A percentile compares a stretch with the other conserved stretches of the same genome.
Evolutionary conservation across 2,888 invertebrate genomes (phyloP).

Genomic region (Trichacis sp.): DNA sequence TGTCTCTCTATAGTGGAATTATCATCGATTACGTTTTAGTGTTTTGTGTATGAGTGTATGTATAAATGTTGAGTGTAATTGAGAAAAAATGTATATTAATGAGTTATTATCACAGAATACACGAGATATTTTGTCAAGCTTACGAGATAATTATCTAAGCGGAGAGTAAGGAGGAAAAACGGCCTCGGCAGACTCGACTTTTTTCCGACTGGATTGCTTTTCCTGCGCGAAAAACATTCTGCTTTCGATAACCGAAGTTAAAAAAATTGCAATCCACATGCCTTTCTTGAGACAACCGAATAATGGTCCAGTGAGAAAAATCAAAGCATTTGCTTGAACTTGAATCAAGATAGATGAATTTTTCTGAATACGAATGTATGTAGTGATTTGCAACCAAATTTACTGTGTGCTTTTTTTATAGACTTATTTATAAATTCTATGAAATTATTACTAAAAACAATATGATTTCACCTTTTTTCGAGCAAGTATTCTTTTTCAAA

Average conservation of each 20-base stretch:
- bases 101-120: slow-evolving; percentile 67
- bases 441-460: too few relatives aligned
- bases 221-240: background rate
- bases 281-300: too few relatives aligned
- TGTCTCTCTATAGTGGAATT: slow-evolving; percentile 46
- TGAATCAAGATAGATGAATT: too few relatives aligned
- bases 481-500: too few relatives aligned
- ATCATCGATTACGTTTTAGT: too few relatives aligned
- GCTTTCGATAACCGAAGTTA: background rate
- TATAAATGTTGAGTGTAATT: slow-evolving; percentile 25
- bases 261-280: background rate
- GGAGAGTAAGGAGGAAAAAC: slow-evolving; percentile 59
- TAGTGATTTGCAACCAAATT: too few relatives aligned
- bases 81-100: slow-evolving; percentile 50
- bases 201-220: background rate
- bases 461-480: too few relatives aligned
- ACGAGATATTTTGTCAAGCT: slow-evolving; percentile 66
- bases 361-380: too few relatives aligned
- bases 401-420: too few relatives aligned
- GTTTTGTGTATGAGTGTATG: slow-evolving; percentile 36
- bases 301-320: too few relatives aligned
- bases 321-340: too few relatives aligned
- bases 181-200: slow-evolving; percentile 43
- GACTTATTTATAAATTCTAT: too few relatives aligned
- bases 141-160: slow-evolving; percentile 64